phyloP scores from a whole-genome alignment of 2,888 invertebrate species.

The Hofmannophila pseudospretella region DNA sequence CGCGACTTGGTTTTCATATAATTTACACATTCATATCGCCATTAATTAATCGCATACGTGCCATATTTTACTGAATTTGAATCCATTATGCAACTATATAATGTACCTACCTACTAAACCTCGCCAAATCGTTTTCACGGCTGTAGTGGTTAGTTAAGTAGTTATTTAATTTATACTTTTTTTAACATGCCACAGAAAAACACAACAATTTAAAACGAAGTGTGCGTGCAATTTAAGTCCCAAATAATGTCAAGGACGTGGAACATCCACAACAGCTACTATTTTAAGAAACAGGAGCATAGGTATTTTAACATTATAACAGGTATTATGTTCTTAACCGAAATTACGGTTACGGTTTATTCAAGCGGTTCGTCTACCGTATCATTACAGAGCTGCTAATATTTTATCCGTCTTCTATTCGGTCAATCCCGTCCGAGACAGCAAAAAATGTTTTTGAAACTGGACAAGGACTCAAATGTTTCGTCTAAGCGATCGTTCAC shows the following conservation, averaged over 20 bases:
- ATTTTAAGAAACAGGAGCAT: slow-evolving; percentile 14
- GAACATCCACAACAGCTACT: slow-evolving; percentile 5
- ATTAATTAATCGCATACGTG: too few species aligned
- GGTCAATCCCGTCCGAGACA: slow-evolving; percentile 27
- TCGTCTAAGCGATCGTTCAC: slow-evolving; percentile 27
- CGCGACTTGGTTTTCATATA: too few species aligned
- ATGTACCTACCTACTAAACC: too few species aligned
- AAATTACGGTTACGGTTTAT: slow-evolving; percentile 25
- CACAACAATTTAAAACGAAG: too few species aligned
- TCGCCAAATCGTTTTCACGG: too few species aligned
- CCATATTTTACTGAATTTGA: too few species aligned
- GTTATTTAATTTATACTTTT: too few species aligned
- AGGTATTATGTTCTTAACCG: slow-evolving; percentile 17
- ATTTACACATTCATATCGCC: too few species aligned
- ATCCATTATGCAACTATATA: too few species aligned
- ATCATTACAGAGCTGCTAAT: slow-evolving; percentile 30
- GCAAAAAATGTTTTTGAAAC: slow-evolving; percentile 21
- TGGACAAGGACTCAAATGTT: slow-evolving; percentile 39
- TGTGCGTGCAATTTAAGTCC: background rate
- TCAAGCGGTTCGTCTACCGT: slow-evolving; percentile 15
- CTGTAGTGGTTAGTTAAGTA: too few species aligned
- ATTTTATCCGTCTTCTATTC: slow-evolving; percentile 40
- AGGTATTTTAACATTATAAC: slow-evolving; percentile 6
- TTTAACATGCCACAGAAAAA: too few species aligned
- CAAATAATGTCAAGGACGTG: slow-evolving; percentile 10